Conservation (phyloP, 2,113 vertebrate genomes). For the Chelonoidis abingdonii region DNA sequence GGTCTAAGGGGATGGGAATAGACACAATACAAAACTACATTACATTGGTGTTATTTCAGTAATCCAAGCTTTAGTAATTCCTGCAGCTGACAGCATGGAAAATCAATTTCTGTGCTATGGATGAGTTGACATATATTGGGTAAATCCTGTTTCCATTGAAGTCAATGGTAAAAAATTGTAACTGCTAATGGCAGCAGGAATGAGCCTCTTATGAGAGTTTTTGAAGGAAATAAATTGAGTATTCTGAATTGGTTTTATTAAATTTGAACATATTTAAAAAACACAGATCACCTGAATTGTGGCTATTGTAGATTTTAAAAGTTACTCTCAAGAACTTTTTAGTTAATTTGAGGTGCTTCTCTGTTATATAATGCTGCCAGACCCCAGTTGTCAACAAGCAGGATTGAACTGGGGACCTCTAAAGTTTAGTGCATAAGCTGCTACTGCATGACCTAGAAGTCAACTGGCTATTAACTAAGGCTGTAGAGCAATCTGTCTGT, state of each 20-base stretch:
- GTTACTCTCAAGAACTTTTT: rapidly evolving
- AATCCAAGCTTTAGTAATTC: background rate
- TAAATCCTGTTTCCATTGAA: background rate
- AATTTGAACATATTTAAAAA: background rate
- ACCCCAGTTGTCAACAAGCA: no score
- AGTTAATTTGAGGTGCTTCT: background rate
- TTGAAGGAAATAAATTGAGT: background rate
- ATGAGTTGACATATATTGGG: background rate
- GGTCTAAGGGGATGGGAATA: background rate
- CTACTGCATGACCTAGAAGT: no score
- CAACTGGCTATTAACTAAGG: no score
- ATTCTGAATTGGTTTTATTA: background rate
- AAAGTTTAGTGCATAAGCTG: no score
- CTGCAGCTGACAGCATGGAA: background rate
- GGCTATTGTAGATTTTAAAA: background rate
- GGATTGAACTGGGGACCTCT: no score
- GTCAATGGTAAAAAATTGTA: rapidly evolving
- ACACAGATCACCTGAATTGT: rapidly evolving
- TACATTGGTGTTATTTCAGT: rapidly evolving
- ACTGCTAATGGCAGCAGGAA: background rate
- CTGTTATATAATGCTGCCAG: no score
- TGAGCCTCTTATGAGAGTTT: background rate
- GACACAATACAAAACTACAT: background rate
- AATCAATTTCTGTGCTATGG: background rate
- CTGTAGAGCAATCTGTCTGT: no score